Conservation (phyloP, 2,888 invertebrate genomes). For the Nomada goodeniana region DNA sequence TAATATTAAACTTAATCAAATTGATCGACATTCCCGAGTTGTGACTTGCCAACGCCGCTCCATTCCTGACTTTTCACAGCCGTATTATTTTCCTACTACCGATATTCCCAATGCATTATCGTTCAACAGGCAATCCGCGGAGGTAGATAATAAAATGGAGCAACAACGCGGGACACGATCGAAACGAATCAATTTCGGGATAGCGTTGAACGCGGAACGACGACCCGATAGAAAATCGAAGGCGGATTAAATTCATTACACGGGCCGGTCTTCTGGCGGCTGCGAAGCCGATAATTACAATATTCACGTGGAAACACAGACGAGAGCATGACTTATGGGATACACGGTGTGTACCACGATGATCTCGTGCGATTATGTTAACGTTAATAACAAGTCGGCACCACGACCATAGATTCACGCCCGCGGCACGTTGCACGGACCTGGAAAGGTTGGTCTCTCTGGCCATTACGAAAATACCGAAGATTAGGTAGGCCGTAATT, state of each 20-base stretch:
- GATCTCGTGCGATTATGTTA: slow-evolving; percentile 72
- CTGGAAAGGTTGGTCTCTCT: not conserved
- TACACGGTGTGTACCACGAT: slow-evolving; percentile 15
- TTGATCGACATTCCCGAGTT: no score
- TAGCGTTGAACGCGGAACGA: slow-evolving; percentile 9
- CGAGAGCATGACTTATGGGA: slow-evolving; percentile 47
- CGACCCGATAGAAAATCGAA: slow-evolving; percentile 15
- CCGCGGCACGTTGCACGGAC: slow-evolving; percentile 43
- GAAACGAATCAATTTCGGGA: slow-evolving; percentile 4
- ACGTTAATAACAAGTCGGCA: slow-evolving; percentile 78
- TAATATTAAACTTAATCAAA: no score
- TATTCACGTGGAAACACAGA: slow-evolving; percentile 32
- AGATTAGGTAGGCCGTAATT: slow-evolving; percentile 64
- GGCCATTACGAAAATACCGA: slow-evolving; percentile 60
- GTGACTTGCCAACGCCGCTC: no score
- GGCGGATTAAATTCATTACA: slow-evolving; percentile 37
- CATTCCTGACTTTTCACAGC: no score
- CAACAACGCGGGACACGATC: not conserved
- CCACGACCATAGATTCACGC: slow-evolving; percentile 52
- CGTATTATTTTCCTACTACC: not conserved
- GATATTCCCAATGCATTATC: not conserved
- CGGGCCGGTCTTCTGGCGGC: not conserved
- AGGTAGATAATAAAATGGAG: not conserved
- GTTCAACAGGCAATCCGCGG: not conserved
- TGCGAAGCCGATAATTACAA: slow-evolving; percentile 56